Base-by-base conservation (phyloP, 2,888 invertebrate species). In the Abrostola triplasia region DNA sequence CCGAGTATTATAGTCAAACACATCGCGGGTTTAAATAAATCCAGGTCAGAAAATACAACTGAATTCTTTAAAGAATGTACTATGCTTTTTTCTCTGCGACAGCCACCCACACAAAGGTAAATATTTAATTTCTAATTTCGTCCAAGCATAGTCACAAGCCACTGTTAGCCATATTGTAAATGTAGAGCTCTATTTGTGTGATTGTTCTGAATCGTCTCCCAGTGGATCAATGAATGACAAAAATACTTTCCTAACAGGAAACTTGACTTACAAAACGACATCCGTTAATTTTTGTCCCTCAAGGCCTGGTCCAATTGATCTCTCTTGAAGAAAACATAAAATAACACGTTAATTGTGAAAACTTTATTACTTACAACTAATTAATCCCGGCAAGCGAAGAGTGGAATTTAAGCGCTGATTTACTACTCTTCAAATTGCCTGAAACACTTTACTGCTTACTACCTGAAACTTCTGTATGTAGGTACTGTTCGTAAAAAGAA, bases 131-230 rank as follows among this genome's bases (percentile, higher is more conserved):
- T 77, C 57, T 67, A 62, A 77, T 71, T 67, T 59, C 50, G 37
- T 44, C 40, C 59, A 36, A 67, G 62, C 41, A 50, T 62, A 52
- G 58, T 13, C 53, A 24, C 36, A 56, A 61, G 44, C 48, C 48
- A 41, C 53, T 63, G 59, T 49, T 64, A 57, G 64, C 63, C 36
- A 56, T 47, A 50, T 53, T 54, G 54, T 56, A 58, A 67, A 55
- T 56, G 60, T 65, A 24, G 47, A 70, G 52, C 55, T 64, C 36
- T 77, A 60, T 74, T 63, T 66, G 61, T 64, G 54, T 69, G 62
- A 73, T 70, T 73, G 73, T 69, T 63, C 61, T 65, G 72, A 64
- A 74, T 77, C 51, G 41, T 56, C 54, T 71, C 77, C 63, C 77
- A 55, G 11, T 12, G 59, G 63, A 64, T 62, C 64, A 64, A 64